These are phyloP conservation scores for Dicrurus megarhynchus DNA, from an alignment of 2,113 vertebrate species.

Conservation along the genomic window DNA sequence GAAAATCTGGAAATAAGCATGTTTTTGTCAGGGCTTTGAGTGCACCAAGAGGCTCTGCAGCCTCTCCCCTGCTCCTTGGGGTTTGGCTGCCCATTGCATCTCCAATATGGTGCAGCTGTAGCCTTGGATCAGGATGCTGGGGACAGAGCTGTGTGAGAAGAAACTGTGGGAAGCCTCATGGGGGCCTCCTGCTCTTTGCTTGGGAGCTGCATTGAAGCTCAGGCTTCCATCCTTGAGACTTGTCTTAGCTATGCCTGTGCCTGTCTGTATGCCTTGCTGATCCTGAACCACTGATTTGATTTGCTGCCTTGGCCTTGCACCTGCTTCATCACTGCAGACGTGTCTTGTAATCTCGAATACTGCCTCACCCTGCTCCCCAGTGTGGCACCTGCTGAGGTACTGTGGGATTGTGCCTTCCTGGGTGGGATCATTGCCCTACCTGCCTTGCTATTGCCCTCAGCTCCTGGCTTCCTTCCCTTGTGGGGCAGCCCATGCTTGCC, in stretches of 20 bases:
- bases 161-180: not conserved
- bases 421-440: not conserved
- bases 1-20: conserved; percentile 31
- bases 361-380: not conserved
- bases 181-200: not conserved
- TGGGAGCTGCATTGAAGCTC: not conserved
- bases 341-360: not conserved
- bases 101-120: not conserved
- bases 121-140: not conserved
- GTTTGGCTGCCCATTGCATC: not conserved
- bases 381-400: not conserved
- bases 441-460: not conserved
- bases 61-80: not conserved
- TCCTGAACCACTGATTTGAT: not conserved
- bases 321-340: not conserved
- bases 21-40: not conserved
- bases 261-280: not conserved
- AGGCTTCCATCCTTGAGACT: not conserved
- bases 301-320: not conserved
- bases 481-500: not conserved
- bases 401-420: not conserved
- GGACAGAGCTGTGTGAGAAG: not conserved
- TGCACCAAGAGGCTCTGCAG: not conserved
- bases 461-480: not conserved
- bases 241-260: not conserved